A percentile compares a stretch with the other conserved stretches of the same genome.
phyloP scores from a whole-genome alignment of 1,140 invertebrate species.

The Vanessa atalanta region DNA sequence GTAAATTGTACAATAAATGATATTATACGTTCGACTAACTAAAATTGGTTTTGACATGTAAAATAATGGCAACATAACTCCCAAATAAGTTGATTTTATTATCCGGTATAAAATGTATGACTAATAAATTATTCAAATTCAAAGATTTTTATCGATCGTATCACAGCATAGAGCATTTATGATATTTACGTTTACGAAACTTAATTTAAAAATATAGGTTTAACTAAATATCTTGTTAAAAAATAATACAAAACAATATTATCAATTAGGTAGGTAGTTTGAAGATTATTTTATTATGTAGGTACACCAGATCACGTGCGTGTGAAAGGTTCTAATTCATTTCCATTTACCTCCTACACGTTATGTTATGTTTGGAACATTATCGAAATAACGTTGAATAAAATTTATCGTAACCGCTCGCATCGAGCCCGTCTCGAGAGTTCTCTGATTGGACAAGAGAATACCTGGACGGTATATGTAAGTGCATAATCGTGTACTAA shows the following conservation, averaged over 20 bases:
- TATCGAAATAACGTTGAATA: constrained; percentile 49
- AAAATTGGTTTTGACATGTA: neutral
- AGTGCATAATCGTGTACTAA: constrained; percentile 48
- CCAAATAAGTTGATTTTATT: neutral
- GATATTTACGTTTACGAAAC: too few relatives aligned
- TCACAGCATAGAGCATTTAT: too few relatives aligned
- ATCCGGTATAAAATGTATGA: too few relatives aligned
- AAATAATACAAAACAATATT: too few relatives aligned
- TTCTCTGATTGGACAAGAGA: constrained; percentile 41
- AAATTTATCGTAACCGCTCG: constrained; percentile 49
- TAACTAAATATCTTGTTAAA: too few relatives aligned
- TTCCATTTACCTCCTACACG: constrained; percentile 40
- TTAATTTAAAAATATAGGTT: too few relatives aligned
- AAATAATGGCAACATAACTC: neutral
- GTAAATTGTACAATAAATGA: constrained; percentile 8
- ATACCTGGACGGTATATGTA: constrained; percentile 37
- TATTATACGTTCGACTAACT: neutral
- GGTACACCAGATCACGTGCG: neutral
- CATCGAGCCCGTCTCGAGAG: constrained; percentile 37
- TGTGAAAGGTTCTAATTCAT: constrained; percentile 36
- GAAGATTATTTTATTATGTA: neutral
- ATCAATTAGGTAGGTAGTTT: too few relatives aligned
- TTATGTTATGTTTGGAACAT: constrained; percentile 33
- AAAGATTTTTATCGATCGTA: too few relatives aligned
- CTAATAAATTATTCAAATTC: too few relatives aligned